These are phyloP conservation scores for Larimichthys crocea DNA, from an alignment of 2,113 vertebrate species.

Conservation along the genomic window DNA sequence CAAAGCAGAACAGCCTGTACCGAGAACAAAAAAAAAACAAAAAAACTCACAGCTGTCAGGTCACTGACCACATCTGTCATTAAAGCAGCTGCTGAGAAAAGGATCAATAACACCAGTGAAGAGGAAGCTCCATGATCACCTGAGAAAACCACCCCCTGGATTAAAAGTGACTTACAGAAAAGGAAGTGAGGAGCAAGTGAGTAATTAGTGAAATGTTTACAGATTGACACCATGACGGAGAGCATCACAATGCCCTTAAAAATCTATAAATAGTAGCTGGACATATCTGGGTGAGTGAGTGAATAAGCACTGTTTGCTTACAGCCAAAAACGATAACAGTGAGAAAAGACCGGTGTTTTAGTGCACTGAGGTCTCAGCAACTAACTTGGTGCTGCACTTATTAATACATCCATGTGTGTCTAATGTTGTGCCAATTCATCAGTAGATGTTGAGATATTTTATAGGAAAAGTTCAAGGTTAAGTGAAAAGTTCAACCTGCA, in stretches of 20 bases:
- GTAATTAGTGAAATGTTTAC: neutral
- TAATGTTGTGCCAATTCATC: too few species aligned
- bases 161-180: neutral
- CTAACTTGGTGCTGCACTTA: neutral
- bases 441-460: too few species aligned
- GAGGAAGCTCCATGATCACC: neutral
- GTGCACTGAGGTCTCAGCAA: neutral
- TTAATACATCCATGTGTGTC: neutral
- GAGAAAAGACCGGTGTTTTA: neutral
- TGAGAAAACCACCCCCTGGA: neutral
- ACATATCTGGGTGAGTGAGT: neutral
- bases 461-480: too few species aligned
- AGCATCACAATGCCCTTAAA: neutral
- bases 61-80: conserved; percentile 43
- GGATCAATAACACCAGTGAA: conserved; percentile 30
- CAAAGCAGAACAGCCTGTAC: conserved; percentile 31
- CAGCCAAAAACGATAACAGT: neutral
- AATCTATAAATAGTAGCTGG: neutral
- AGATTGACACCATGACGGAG: neutral
- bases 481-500: too few species aligned
- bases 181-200: neutral
- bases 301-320: neutral
- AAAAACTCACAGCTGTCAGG: conserved; percentile 21
- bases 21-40: conserved; percentile 20
- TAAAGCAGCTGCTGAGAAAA: conserved; percentile 2